A percentile compares a stretch with the other conserved stretches of the same genome.
These are phyloP conservation scores for Ectobius pallidus DNA, from an alignment of 2,888 invertebrate species.

Conservation along the genomic window DNA sequence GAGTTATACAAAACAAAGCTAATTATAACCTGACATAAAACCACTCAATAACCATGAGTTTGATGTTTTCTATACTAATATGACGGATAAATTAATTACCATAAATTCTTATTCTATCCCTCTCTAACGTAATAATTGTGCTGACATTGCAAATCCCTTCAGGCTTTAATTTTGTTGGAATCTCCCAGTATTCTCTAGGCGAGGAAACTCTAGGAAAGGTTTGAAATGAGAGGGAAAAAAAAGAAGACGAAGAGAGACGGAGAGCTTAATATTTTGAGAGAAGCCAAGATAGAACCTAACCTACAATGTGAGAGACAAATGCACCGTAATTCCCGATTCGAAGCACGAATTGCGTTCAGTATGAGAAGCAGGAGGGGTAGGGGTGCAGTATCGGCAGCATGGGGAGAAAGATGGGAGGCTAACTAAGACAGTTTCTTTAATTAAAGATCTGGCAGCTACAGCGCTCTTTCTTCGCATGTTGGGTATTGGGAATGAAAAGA, in stretches of 20 bases:
- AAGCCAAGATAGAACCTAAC: slow-evolving; percentile 24
- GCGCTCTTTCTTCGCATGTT: slow-evolving; percentile 5
- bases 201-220: slow-evolving; percentile 1
- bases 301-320: slow-evolving; percentile 20
- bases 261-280: slow-evolving; percentile 28
- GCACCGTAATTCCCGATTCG: slow-evolving; percentile 38
- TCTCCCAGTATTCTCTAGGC: not conserved
- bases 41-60: too few relatives aligned
- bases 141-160: not conserved
- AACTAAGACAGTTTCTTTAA: slow-evolving; percentile 43
- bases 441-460: slow-evolving; percentile 39
- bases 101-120: too few relatives aligned
- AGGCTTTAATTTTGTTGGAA: not conserved
- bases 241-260: not conserved
- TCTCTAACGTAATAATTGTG: too few relatives aligned
- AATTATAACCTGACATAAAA: too few relatives aligned
- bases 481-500: slow-evolving; percentile 22
- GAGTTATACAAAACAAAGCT: too few relatives aligned
- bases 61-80: too few relatives aligned
- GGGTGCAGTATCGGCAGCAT: slow-evolving; percentile 27
- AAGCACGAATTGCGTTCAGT: slow-evolving; percentile 37
- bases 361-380: not conserved
- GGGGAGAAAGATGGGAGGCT: slow-evolving; percentile 25
- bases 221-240: slow-evolving; percentile 19
- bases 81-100: too few relatives aligned